These are phyloP conservation scores for Epizoanthus illoricatus DNA, from an alignment of 92 coral and sea anemone genomes.

Conservation along the genomic window DNA sequence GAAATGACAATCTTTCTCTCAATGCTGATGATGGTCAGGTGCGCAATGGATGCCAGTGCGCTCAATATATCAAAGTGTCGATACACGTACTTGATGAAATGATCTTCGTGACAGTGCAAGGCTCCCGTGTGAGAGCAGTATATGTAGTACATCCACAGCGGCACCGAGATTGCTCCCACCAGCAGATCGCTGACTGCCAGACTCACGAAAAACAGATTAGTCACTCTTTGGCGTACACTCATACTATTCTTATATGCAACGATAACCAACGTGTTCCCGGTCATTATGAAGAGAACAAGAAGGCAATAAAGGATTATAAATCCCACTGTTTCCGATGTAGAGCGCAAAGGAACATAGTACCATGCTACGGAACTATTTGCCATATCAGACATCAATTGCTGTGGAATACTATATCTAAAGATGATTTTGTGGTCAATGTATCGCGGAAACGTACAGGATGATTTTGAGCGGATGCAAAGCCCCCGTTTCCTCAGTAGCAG, in stretches of 20 bases:
- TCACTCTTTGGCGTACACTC: slow-evolving; percentile 53
- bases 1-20: slow-evolving; percentile 61
- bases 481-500: background rate
- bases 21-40: slow-evolving; percentile 70
- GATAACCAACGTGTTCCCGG: slow-evolving; percentile 70
- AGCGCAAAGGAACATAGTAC: slow-evolving; percentile 40
- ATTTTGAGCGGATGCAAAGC: background rate
- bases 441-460: background rate
- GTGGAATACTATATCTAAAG: no score
- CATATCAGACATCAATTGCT: background rate
- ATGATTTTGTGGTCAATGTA: background rate
- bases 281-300: slow-evolving; percentile 49
- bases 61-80: slow-evolving; percentile 66
- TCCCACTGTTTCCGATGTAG: slow-evolving; percentile 52
- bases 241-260: slow-evolving; percentile 47
- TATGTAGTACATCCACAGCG: slow-evolving; percentile 64
- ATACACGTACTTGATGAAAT: slow-evolving; percentile 23
- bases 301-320: slow-evolving; percentile 54
- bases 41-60: slow-evolving; percentile 77
- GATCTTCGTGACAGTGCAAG: slow-evolving; percentile 24
- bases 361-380: slow-evolving; percentile 5
- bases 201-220: slow-evolving; percentile 72
- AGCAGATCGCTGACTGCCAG: slow-evolving; percentile 72
- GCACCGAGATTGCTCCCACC: slow-evolving; percentile 76
- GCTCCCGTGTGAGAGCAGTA: slow-evolving; percentile 49